phyloP scores from a whole-genome alignment of 1,140 invertebrate species.

The Epicauta chinensis region DNA sequence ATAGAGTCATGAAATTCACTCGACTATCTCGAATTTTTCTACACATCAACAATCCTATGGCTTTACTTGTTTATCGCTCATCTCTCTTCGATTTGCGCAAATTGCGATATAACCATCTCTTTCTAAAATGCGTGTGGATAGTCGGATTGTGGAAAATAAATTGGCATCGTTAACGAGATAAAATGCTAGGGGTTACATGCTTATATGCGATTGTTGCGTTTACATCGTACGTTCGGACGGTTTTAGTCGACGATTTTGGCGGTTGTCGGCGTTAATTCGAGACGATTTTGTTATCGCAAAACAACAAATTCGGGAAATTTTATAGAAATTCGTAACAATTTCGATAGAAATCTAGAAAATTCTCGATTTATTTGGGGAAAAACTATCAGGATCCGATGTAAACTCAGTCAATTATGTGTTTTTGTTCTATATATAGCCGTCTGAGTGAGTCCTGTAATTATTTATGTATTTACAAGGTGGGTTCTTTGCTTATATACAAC shows the following conservation, averaged over 20 bases:
- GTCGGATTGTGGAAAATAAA: neutral
- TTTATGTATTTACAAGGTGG: slow-evolving; percentile 23
- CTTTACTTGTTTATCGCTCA: too few relatives aligned
- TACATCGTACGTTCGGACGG: slow-evolving; percentile 10
- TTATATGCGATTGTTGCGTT: slow-evolving; percentile 14
- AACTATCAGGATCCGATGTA: slow-evolving; percentile 7
- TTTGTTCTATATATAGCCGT: slow-evolving; percentile 32
- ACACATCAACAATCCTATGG: too few relatives aligned
- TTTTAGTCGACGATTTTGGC: neutral
- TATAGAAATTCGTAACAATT: too few relatives aligned
- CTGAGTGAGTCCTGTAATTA: slow-evolving; percentile 31
- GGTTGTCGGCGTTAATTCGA: too few relatives aligned
- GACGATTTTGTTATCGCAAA: too few relatives aligned
- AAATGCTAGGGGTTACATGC: slow-evolving; percentile 28
- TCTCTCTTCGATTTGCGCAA: too few relatives aligned
- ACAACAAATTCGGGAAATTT: neutral
- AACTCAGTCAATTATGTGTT: slow-evolving; percentile 15
- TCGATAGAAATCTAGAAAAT: too few relatives aligned
- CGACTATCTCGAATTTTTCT: too few relatives aligned
- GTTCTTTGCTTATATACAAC: slow-evolving; percentile 7
- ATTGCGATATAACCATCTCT: too few relatives aligned
- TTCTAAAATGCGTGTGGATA: neutral
- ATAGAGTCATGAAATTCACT: too few relatives aligned
- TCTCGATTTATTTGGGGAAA: too few relatives aligned
- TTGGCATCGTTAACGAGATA: slow-evolving; percentile 30